phyloP scores from a whole-genome alignment of 2,113 vertebrate genomes.

The Bubo blakistoni region DNA sequence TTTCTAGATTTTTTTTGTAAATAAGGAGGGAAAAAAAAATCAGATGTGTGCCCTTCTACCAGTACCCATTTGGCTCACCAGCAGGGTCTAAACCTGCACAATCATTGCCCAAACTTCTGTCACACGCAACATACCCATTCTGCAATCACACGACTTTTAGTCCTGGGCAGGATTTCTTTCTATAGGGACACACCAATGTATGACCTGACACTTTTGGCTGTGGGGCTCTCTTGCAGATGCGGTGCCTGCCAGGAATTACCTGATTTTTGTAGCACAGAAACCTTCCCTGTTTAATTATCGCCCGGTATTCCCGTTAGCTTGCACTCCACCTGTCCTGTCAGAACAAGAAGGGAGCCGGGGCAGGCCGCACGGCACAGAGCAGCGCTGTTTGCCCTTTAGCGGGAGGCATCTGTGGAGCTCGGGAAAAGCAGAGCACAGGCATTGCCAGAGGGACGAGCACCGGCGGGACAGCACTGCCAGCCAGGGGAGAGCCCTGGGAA shows the following conservation, averaged over 20 bases:
- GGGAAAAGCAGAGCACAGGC: background rate
- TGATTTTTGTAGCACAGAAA: background rate
- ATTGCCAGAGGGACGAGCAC: background rate
- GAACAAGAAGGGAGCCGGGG: rapidly evolving
- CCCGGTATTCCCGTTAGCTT: background rate
- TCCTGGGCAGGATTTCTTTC: background rate
- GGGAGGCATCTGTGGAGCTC: background rate
- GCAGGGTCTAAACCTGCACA: background rate
- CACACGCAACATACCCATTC: rapidly evolving
- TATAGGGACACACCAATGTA: rapidly evolving
- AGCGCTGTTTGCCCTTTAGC: background rate
- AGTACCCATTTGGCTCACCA: background rate
- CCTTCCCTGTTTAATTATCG: rapidly evolving
- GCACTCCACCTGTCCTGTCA: background rate
- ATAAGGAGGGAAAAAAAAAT: background rate
- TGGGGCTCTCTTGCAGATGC: background rate
- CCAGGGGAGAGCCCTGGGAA: background rate
- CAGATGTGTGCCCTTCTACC: background rate
- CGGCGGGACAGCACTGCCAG: background rate
- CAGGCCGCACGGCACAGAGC: rapidly evolving
- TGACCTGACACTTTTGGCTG: background rate
- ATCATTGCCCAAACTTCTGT: background rate
- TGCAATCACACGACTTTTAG: background rate
- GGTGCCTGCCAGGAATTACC: background rate
- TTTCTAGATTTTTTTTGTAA: background rate